Evolutionary conservation across 1,140 invertebrate species (phyloP).

Genomic region (Zaprionus africanus): DNA sequence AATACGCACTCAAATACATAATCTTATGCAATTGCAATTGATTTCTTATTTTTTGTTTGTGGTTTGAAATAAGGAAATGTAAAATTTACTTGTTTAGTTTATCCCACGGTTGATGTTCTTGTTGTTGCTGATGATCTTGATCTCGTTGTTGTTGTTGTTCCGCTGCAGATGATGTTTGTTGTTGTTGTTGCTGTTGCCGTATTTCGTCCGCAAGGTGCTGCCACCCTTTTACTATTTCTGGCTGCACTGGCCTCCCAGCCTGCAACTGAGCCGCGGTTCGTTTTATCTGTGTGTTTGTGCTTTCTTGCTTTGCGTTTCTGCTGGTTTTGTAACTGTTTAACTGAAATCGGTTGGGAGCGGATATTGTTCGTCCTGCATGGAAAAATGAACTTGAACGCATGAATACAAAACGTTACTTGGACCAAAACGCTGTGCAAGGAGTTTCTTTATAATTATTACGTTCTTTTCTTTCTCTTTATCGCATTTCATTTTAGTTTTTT

Average conservation of each 20-base stretch:
- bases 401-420: constrained; percentile 82
- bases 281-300: constrained; percentile 36
- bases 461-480: constrained; percentile 44
- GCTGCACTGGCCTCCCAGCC: constrained; percentile 11
- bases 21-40: constrained; percentile 68
- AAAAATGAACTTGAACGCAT: constrained; percentile 84
- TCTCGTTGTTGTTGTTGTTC: constrained; percentile 16
- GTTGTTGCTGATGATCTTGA: constrained; percentile 29
- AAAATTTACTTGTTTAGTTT: constrained; percentile 78
- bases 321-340: constrained; percentile 57
- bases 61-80: constrained; percentile 64
- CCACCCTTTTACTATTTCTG: constrained; percentile 24
- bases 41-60: constrained; percentile 27
- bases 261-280: background rate
- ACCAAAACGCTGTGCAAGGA: constrained; percentile 74
- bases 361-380: constrained; percentile 79
- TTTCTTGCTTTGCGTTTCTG: constrained; percentile 34
- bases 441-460: constrained; percentile 56
- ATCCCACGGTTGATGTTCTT: constrained; percentile 43
- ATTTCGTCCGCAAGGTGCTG: constrained; percentile 28
- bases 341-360: constrained; percentile 76
- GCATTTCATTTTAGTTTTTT: constrained; percentile 38
- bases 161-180: constrained; percentile 13
- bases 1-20: constrained; percentile 25
- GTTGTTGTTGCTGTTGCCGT: constrained; percentile 9